These are phyloP conservation scores for Meganola albula DNA, from an alignment of 2,888 invertebrate genomes.

Conservation along the genomic window DNA sequence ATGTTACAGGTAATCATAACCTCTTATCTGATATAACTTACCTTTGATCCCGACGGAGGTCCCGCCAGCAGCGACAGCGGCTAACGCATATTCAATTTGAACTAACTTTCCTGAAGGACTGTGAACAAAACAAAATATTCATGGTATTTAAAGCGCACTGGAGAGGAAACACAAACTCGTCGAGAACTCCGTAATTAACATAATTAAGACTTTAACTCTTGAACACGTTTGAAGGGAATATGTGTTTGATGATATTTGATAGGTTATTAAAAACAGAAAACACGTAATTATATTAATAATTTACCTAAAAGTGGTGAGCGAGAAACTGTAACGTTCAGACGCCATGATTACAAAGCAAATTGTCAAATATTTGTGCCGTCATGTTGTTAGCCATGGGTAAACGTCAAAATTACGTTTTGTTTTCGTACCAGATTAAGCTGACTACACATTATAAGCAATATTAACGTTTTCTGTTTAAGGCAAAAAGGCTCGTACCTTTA, in stretches of 20 bases:
- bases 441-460: no score
- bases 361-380: constrained; percentile 45
- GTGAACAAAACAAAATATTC: constrained; percentile 45
- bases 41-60: constrained; percentile 99
- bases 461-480: no score
- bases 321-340: constrained; percentile 97
- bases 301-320: constrained; percentile 86
- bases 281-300: constrained; percentile 37
- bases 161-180: no score
- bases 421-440: no score
- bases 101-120: constrained; percentile 99
- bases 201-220: no score
- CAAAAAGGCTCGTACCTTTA: no score
- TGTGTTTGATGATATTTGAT: background rate
- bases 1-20: constrained; percentile 30
- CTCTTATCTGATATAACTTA: constrained; percentile 47
- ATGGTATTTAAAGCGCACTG: constrained; percentile 19
- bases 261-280: constrained; percentile 6
- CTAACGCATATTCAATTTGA: constrained; percentile 99
- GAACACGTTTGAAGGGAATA: no score
- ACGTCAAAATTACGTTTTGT: constrained; percentile 23
- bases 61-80: constrained; percentile 98
- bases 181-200: no score
- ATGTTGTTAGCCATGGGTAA: constrained; percentile 34
- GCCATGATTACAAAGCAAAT: constrained; percentile 87